Evolutionary conservation across 2,888 invertebrate genomes (phyloP).

Genomic region (Protula sp.): DNA sequence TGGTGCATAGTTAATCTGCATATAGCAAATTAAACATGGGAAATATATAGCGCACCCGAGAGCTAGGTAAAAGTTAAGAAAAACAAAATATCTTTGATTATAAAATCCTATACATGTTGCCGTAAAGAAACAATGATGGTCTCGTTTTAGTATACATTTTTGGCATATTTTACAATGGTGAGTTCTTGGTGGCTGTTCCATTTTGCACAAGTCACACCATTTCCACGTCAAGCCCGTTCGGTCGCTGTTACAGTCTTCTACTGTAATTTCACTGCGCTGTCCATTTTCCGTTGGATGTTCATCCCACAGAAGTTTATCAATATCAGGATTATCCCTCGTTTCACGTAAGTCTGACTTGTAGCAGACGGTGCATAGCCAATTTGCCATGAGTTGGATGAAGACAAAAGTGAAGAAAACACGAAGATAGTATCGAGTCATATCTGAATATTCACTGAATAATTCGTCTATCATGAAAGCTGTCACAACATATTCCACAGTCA

Average conservation of each 20-base stretch:
- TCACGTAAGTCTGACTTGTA: background rate
- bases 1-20: too few relatives aligned
- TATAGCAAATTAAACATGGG: too few relatives aligned
- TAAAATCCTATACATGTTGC: conserved; percentile 54
- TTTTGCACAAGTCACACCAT: conserved; percentile 23
- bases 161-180: conserved; percentile 54
- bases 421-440: background rate
- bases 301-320: background rate
- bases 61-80: conserved; percentile 41
- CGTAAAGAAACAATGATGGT: conserved; percentile 55
- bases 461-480: too few relatives aligned
- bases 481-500: too few relatives aligned
- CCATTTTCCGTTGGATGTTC: background rate
- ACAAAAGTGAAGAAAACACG: background rate
- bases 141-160: conserved; percentile 51
- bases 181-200: conserved; percentile 36
- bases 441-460: background rate
- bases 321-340: background rate
- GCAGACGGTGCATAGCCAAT: background rate
- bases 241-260: background rate
- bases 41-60: conserved; percentile 23
- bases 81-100: conserved; percentile 54
- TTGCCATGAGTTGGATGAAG: background rate
- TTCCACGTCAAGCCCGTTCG: background rate
- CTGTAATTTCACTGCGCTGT: background rate